phyloP scores from a whole-genome alignment of 2,113 vertebrate species.

The Ardeotis arabs region DNA sequence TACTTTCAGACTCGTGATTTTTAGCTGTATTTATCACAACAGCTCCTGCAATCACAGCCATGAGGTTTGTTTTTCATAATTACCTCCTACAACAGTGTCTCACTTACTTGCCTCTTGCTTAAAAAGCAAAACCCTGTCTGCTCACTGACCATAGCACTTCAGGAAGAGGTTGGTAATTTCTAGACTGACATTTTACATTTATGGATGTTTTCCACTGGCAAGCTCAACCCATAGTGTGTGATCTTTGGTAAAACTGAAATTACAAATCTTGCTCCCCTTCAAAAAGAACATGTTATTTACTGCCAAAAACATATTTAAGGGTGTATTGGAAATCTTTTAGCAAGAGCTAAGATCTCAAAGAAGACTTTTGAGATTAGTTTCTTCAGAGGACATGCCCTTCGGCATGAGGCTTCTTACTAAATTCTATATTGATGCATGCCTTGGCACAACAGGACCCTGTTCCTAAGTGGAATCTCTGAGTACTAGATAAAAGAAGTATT shows the following conservation, averaged over 20 bases:
- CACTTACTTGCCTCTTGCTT: slow-evolving; percentile 23
- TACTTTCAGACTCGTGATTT: slow-evolving; percentile 38
- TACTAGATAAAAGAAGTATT: background rate
- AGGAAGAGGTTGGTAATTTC: slow-evolving; percentile 15
- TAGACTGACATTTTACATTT: slow-evolving; percentile 17
- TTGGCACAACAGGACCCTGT: background rate
- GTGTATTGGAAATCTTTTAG: background rate
- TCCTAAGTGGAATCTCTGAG: background rate
- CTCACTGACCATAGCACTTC: background rate
- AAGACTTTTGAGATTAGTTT: background rate
- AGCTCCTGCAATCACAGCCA: slow-evolving; percentile 11
- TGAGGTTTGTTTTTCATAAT: slow-evolving; percentile 44
- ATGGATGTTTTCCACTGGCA: background rate
- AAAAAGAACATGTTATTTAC: background rate
- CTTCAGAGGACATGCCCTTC: background rate
- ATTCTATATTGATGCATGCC: background rate
- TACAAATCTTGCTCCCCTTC: background rate
- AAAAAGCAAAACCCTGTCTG: slow-evolving; percentile 37
- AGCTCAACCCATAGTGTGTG: background rate
- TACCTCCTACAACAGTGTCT: slow-evolving; percentile 21
- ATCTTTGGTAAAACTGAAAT: background rate
- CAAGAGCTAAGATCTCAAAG: background rate
- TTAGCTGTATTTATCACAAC: slow-evolving; percentile 59
- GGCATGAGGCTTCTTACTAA: background rate
- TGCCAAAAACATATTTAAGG: background rate